These are phyloP conservation scores for Mus spicilegus DNA, from an alignment of 2,113 vertebrate species.

Conservation along the genomic window DNA sequence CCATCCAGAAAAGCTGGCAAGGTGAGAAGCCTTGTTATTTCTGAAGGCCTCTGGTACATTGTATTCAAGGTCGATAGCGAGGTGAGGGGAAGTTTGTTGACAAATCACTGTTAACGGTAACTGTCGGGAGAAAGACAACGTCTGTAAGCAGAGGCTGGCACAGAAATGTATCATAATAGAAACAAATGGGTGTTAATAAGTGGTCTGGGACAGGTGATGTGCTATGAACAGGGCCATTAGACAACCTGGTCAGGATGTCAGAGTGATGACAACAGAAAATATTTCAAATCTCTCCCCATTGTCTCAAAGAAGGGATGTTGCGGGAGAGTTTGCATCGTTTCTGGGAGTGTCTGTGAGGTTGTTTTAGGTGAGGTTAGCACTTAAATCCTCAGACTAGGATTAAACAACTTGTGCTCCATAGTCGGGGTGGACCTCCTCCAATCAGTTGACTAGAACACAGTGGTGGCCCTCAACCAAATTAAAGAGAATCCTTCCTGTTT, in stretches of 20 bases:
- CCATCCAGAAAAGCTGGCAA: neutral
- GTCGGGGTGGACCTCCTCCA: neutral
- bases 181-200: conserved; percentile 42
- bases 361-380: neutral
- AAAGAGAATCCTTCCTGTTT: neutral
- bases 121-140: conserved; percentile 20
- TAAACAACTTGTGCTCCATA: neutral
- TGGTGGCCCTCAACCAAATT: neutral
- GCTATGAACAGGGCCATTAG: neutral
- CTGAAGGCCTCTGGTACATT: neutral
- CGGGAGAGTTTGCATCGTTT: neutral
- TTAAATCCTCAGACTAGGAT: neutral
- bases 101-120: neutral
- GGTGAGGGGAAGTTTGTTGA: neutral
- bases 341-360: neutral
- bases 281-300: neutral
- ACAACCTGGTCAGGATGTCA: neutral
- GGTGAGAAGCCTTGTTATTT: neutral
- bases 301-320: neutral
- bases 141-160: neutral
- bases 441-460: neutral
- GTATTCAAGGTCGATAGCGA: neutral
- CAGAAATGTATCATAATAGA: conserved; percentile 53
- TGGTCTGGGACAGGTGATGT: neutral
- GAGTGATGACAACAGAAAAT: neutral